Percentiles rank a stretch among this genome's conserved stretches.
These are phyloP conservation scores for Drosophila arizonae DNA, from an alignment of 1,140 invertebrate genomes.

Conservation along the genomic window DNA sequence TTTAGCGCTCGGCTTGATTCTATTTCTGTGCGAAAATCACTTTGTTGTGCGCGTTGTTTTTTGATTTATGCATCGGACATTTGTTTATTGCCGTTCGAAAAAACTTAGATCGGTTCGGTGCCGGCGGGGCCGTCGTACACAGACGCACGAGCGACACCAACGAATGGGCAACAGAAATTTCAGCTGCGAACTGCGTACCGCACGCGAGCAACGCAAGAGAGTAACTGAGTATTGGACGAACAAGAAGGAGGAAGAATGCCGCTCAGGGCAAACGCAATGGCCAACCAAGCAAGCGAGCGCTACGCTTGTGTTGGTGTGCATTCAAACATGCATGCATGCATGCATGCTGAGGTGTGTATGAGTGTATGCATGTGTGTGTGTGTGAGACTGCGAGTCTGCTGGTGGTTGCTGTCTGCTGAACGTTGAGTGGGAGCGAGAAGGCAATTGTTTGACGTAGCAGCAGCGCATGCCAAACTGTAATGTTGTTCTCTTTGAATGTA, in stretches of 20 bases:
- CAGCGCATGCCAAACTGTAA: slow-evolving; percentile 39
- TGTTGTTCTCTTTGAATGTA: slow-evolving; percentile 7
- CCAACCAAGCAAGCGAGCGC: slow-evolving; percentile 41
- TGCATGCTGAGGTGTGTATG: slow-evolving; percentile 10
- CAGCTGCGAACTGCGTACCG: slow-evolving; percentile 54
- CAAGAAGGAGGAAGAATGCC: slow-evolving; percentile 28
- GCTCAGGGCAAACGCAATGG: slow-evolving; percentile 46
- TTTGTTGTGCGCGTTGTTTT: slow-evolving; percentile 34
- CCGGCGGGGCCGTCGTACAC: slow-evolving; percentile 31
- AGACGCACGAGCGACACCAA: slow-evolving; percentile 30
- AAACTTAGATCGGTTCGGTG: slow-evolving; percentile 19
- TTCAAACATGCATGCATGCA: slow-evolving; percentile 1
- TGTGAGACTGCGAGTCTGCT: slow-evolving; percentile 13
- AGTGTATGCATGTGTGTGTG: slow-evolving; percentile 12
- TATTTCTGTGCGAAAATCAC: slow-evolving; percentile 28
- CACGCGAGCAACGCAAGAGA: slow-evolving; percentile 66
- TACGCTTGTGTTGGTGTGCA: slow-evolving; percentile 17
- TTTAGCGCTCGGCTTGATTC: slow-evolving; percentile 23
- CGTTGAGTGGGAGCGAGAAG: slow-evolving; percentile 21
- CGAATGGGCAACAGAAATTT: neutral
- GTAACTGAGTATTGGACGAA: slow-evolving; percentile 43
- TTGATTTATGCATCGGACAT: slow-evolving; percentile 52
- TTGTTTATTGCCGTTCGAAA: slow-evolving; percentile 35
- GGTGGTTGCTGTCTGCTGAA: slow-evolving; percentile 30
- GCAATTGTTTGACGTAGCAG: neutral